Base-by-base conservation (phyloP, 2,113 vertebrate genomes). In the Felis chaus region DNA sequence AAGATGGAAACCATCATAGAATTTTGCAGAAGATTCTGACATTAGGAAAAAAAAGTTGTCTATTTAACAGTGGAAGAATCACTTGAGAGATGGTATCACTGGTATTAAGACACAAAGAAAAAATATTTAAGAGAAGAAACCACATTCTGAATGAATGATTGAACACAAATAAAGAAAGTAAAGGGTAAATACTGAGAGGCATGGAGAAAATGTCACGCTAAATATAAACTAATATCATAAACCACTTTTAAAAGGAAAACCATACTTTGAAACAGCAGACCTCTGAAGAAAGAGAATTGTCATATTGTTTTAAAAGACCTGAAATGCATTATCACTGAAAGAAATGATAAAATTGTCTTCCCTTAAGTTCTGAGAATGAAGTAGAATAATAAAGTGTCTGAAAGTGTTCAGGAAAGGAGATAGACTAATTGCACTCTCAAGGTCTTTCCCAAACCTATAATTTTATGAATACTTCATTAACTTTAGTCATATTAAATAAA, bases 381-480 rank as follows among this genome's bases (percentile, higher is more conserved):
- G 65, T 50, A 18, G 31, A 90, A 96, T 86, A 89, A 94, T 84
- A 93, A 94, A 94, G 7, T 61, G 12, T 94, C 29, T 89, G 93
- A 57, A 91, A 93, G 23, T 78, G 25, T 45, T 92, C 63, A 11
- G 39, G 13, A 89, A 89, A 83, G 31, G 53, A 85, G 25, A 87
- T 53, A 71, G 66, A 87, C 36, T 96, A 95, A 96, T 45, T 74
- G 63, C 3, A 90, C 33, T 90, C 19, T 94, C 92, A 80, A 95
- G 18, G 73, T 89, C 63, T 90, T 94, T 89, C 74, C 18, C 33
- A 94, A 96, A 74, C 16, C 21, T 87, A 68, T 87, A 92, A 76
- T 94, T 97, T 89, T 94, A 94, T 83, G 68, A 87, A 92, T 66
- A 94, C 36, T 89, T 97, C 45, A 97, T 97, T 92, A 92, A 4